These are phyloP conservation scores for Pterostichus niger DNA, from an alignment of 2,888 invertebrate species.

Conservation along the genomic window DNA sequence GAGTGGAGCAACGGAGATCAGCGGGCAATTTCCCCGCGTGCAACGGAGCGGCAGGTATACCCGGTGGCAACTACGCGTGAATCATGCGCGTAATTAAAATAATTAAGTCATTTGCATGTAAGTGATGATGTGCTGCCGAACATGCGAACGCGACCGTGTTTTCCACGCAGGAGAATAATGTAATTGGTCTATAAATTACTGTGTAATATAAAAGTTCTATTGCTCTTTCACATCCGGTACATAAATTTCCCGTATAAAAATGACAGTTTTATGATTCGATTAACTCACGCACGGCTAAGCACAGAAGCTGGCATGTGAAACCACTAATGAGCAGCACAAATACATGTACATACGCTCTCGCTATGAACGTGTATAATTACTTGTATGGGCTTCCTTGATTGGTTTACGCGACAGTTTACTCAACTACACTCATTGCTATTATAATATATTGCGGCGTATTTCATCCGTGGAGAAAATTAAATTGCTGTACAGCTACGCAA, in stretches of 20 bases:
- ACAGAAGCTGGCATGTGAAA: slow-evolving; percentile 64
- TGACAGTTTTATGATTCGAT: slow-evolving; percentile 67
- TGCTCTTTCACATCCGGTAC: slow-evolving; percentile 67
- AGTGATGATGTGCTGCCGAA: slow-evolving; percentile 66
- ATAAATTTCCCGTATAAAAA: slow-evolving; percentile 67
- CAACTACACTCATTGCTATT: slow-evolving; percentile 11
- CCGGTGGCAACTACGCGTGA: slow-evolving; percentile 59
- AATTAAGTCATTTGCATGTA: slow-evolving; percentile 67
- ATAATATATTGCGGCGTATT: slow-evolving; percentile 48
- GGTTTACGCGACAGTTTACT: slow-evolving; percentile 56
- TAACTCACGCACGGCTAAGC: slow-evolving; percentile 64
- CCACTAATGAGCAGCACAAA: slow-evolving; percentile 61
- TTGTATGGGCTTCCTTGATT: slow-evolving; percentile 56
- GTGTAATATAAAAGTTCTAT: slow-evolving; percentile 66
- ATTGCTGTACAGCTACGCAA: slow-evolving; percentile 23
- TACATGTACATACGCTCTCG: slow-evolving; percentile 30
- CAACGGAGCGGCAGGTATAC: slow-evolving; percentile 8
- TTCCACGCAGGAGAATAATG: slow-evolving; percentile 65
- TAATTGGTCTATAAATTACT: slow-evolving; percentile 67
- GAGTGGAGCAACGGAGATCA: background rate
- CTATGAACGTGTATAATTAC: slow-evolving; percentile 45
- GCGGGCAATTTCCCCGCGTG: slow-evolving; percentile 17
- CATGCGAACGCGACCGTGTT: slow-evolving; percentile 59
- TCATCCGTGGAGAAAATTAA: slow-evolving; percentile 49
- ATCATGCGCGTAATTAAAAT: slow-evolving; percentile 67